Evolutionary conservation across 2,888 invertebrate species (phyloP).

Genomic region (Monochamus alternatus): DNA sequence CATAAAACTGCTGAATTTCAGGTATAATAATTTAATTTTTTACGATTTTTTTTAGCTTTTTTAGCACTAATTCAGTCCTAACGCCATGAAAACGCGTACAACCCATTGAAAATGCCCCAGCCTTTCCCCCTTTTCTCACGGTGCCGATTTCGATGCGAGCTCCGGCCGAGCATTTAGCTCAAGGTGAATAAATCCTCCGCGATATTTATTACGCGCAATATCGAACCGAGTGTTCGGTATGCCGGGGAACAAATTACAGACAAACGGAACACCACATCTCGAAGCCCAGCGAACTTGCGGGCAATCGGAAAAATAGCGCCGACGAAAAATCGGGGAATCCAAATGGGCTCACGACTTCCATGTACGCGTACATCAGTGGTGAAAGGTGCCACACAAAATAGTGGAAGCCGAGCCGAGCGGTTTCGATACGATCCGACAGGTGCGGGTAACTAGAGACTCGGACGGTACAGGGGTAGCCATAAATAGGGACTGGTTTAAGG

Average conservation of each 20-base stretch:
- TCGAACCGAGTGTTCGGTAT: constrained; percentile 13
- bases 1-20: too few relatives aligned
- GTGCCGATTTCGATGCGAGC: neutral
- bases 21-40: too few relatives aligned
- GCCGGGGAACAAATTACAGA: constrained; percentile 41
- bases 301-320: constrained; percentile 43
- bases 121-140: neutral
- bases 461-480: neutral
- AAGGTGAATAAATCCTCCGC: constrained; percentile 10
- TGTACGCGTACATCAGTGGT: constrained; percentile 65
- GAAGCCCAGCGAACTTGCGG: constrained; percentile 33
- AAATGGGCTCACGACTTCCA: constrained; percentile 62
- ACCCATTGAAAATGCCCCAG: too few relatives aligned
- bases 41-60: too few relatives aligned
- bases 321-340: constrained; percentile 52
- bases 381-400: constrained; percentile 67
- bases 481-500: neutral
- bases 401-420: constrained; percentile 53
- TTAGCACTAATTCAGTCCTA: too few relatives aligned
- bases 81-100: too few relatives aligned
- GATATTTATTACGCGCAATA: constrained; percentile 29
- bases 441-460: constrained; percentile 57
- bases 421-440: constrained; percentile 64
- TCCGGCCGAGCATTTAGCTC: neutral
- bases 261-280: constrained; percentile 34